These are phyloP conservation scores for Tinea pellionella DNA, from an alignment of 2,888 invertebrate genomes.

Conservation along the genomic window DNA sequence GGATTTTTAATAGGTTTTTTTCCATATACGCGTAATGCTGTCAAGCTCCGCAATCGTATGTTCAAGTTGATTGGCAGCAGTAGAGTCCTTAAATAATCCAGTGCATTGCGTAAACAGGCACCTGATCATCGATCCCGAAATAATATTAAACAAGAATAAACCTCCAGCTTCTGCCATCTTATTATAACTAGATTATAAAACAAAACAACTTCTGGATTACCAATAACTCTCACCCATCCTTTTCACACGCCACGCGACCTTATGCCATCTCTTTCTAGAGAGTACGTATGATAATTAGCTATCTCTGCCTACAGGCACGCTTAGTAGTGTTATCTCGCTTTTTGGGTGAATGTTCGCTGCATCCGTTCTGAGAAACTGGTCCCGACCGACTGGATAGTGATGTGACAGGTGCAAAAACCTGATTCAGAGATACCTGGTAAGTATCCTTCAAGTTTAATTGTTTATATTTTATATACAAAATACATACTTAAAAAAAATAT, in stretches of 20 bases:
- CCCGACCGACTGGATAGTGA: slow-evolving; percentile 20
- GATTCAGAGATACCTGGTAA: slow-evolving; percentile 17
- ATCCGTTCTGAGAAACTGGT: slow-evolving; percentile 48
- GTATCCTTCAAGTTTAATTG: neutral
- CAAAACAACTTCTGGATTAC: slow-evolving; percentile 31
- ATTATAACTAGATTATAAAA: slow-evolving; percentile 49
- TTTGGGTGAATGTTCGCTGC: slow-evolving; percentile 49
- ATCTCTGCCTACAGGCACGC: slow-evolving; percentile 25
- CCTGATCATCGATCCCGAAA: too few relatives aligned
- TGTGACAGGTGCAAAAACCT: slow-evolving; percentile 56
- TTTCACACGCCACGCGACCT: slow-evolving; percentile 47
- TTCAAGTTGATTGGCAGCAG: too few relatives aligned
- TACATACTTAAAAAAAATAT: neutral
- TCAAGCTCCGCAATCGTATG: too few relatives aligned
- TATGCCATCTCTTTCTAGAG: slow-evolving; percentile 21
- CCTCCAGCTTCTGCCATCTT: slow-evolving; percentile 13
- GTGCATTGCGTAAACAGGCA: too few relatives aligned
- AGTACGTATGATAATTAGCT: neutral
- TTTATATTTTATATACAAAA: neutral
- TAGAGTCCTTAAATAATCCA: too few relatives aligned
- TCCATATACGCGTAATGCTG: too few relatives aligned
- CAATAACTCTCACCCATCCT: slow-evolving; percentile 22
- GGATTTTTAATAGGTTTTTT: too few relatives aligned
- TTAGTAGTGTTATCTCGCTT: slow-evolving; percentile 33
- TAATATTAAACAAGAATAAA: slow-evolving; percentile 9